Conservation (phyloP, 64 coral and sea anemone species). For the Porites australiensis region DNA sequence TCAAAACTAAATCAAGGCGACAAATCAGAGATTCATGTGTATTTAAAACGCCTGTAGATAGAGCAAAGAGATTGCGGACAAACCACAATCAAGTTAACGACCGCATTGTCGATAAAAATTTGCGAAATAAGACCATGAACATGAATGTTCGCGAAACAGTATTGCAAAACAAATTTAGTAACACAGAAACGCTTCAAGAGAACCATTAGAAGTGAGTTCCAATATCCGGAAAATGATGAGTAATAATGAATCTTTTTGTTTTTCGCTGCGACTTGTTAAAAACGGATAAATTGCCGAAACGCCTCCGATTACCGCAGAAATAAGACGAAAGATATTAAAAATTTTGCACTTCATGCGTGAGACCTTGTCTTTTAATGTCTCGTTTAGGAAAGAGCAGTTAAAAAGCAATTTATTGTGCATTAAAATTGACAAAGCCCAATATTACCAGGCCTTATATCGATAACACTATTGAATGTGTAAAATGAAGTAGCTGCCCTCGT, state of each 20-base stretch:
- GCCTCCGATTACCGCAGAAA: slow-evolving; percentile 38
- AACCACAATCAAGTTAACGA: not conserved
- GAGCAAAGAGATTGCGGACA: slow-evolving; percentile 5
- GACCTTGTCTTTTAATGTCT: not conserved
- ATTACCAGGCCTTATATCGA: not conserved
- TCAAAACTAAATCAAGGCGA: slow-evolving; percentile 20
- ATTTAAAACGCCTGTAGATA: not conserved
- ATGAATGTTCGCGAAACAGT: not conserved
- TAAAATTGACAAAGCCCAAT: not conserved
- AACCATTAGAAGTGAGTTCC: not conserved
- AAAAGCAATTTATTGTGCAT: slow-evolving; percentile 3
- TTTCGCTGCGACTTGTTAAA: slow-evolving; percentile 15
- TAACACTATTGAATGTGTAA: not conserved
- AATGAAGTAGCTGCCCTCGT: not conserved
- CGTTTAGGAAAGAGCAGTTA: not conserved
- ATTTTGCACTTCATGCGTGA: slow-evolving; percentile 25
- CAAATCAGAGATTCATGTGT: not conserved
- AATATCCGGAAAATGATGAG: slow-evolving; percentile 21
- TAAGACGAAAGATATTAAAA: slow-evolving; percentile 44
- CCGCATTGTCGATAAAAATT: not conserved
- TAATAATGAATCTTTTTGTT: not conserved
- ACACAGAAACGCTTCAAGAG: not conserved
- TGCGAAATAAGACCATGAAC: not conserved
- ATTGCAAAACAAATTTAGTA: not conserved
- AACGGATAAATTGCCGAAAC: slow-evolving; percentile 33